Evolutionary conservation across 2,797 vertebrate species (phyloP).

Genomic region (Onychomys torridus): DNA sequence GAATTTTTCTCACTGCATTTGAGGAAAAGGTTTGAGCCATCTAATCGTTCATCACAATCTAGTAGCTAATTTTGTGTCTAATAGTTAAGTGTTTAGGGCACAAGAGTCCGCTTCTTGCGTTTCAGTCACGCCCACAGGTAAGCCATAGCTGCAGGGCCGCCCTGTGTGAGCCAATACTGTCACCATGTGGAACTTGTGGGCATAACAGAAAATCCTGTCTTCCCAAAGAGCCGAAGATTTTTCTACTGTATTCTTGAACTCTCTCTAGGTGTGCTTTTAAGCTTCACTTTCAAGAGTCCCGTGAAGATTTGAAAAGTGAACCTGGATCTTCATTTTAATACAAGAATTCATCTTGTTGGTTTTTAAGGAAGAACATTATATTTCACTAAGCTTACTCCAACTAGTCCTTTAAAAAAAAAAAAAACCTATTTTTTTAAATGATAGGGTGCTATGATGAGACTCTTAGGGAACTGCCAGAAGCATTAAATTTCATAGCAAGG

Average conservation of each 20-base stretch:
- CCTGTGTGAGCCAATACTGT: constrained; percentile 81
- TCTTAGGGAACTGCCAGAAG: not conserved
- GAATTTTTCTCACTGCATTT: constrained; percentile 4
- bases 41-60: not conserved
- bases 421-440: not conserved
- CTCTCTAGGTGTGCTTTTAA: not conserved
- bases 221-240: not conserved
- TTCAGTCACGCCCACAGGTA: not conserved
- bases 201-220: not conserved
- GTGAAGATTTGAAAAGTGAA: not conserved
- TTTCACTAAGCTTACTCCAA: constrained; percentile 3
- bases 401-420: not conserved
- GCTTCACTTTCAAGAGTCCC: not conserved
- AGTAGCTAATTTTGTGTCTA: not conserved
- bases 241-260: not conserved
- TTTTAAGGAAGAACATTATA: not conserved
- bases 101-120: constrained; percentile 63
- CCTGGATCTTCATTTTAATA: not conserved
- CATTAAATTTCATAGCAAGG: not conserved
- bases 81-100: constrained; percentile 60
- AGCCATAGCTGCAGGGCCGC: rapidly evolving
- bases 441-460: not conserved
- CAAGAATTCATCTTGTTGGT: not conserved
- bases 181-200: constrained; percentile 86
- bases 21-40: constrained; percentile 23